Percentiles rank a stretch among this genome's conserved stretches.
Evolutionary conservation across 2,888 invertebrate species (phyloP).

Genomic region (Adela reaumurella): DNA sequence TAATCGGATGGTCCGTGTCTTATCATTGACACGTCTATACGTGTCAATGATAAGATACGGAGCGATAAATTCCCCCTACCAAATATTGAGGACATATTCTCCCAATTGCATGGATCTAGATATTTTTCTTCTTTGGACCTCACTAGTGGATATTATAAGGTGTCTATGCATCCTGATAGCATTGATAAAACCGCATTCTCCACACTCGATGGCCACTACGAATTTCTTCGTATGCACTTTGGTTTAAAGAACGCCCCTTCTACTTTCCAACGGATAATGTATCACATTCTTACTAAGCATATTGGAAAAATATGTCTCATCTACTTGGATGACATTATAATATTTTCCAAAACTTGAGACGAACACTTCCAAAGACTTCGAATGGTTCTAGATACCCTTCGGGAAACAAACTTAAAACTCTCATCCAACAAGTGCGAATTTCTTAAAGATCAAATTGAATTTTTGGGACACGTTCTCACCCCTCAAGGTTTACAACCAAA

Average conservation of each 20-base stretch:
- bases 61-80: not conserved
- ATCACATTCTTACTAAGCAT: not conserved
- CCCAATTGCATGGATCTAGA: not conserved
- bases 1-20: too few relatives aligned
- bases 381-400: not conserved
- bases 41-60: not conserved
- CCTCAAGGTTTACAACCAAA: constrained; percentile 16
- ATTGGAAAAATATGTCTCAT: not conserved
- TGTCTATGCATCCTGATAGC: not conserved
- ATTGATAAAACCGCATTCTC: not conserved
- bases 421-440: not conserved
- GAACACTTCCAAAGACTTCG: not conserved
- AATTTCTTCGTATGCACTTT: not conserved
- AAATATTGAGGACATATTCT: not conserved
- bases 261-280: not conserved
- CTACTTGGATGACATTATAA: not conserved
- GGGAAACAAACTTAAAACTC: not conserved
- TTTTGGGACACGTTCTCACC: not conserved
- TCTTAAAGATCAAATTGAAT: not conserved
- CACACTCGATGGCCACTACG: not conserved
- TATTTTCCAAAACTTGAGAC: not conserved
- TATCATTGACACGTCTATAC: too few relatives aligned
- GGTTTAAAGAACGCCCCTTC: not conserved
- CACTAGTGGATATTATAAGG: not conserved
- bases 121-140: constrained; percentile 1